A percentile compares a stretch with the other conserved stretches of the same genome.
phyloP scores from a whole-genome alignment of 1,140 invertebrate genomes.

The Eumaeus atala region DNA sequence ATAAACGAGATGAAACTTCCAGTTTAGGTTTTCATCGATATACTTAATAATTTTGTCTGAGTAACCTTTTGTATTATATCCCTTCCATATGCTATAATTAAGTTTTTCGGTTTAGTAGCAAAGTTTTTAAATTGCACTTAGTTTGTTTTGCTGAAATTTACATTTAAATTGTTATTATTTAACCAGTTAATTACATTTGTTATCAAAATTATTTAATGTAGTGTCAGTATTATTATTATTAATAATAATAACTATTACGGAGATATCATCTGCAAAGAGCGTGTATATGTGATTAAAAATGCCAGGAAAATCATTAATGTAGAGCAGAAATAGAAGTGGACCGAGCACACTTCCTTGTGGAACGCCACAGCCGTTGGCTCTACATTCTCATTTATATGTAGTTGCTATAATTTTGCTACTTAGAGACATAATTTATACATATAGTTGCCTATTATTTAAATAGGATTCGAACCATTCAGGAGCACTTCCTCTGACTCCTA shows the following conservation, averaged over 20 bases:
- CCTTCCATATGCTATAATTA: too few species aligned
- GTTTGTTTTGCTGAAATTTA: constrained; percentile 3
- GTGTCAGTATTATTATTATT: background rate
- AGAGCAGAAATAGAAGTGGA: background rate
- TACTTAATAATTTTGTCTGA: too few species aligned
- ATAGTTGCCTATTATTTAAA: background rate
- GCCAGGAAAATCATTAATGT: constrained; percentile 1
- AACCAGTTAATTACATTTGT: background rate
- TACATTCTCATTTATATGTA: background rate
- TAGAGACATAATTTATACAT: background rate
- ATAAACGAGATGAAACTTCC: too few species aligned
- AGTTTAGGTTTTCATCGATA: too few species aligned
- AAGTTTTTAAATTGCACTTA: background rate
- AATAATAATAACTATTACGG: constrained; percentile 4
- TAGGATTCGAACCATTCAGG: background rate
- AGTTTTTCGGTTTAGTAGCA: too few species aligned
- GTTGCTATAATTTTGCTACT: background rate
- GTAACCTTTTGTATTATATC: too few species aligned
- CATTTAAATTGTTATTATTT: constrained; percentile 5
- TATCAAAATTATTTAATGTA: background rate
- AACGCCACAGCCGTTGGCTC: background rate
- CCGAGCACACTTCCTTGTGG: constrained; percentile 14
- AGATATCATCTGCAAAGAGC: constrained; percentile 4
- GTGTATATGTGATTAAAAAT: background rate
- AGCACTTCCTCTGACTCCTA: constrained; percentile 4